phyloP scores from a whole-genome alignment of 2,113 vertebrate genomes.

The Zosterops lateralis region DNA sequence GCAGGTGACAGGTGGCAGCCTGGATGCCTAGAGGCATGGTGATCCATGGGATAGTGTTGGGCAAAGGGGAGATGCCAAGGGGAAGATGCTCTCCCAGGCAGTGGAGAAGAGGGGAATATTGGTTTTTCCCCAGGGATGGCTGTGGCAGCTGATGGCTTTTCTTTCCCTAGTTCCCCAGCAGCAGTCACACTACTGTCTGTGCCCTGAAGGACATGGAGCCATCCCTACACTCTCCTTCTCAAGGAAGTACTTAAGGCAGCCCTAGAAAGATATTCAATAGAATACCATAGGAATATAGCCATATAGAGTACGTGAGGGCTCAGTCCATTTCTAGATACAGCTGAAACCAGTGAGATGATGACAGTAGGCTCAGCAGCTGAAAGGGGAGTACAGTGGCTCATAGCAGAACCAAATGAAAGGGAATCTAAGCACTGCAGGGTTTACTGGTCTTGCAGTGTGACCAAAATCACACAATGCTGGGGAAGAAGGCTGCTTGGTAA shows the following conservation, averaged over 20 bases:
- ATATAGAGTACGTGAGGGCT: background rate
- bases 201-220: background rate
- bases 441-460: background rate
- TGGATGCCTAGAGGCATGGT: background rate
- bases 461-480: background rate
- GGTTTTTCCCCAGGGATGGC: background rate
- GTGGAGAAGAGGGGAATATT: background rate
- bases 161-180: background rate
- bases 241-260: background rate
- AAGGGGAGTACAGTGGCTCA: fast-evolving
- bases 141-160: background rate
- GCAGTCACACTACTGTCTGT: background rate
- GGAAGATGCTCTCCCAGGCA: background rate
- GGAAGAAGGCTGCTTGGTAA: background rate
- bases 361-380: background rate
- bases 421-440: background rate
- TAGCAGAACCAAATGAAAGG: background rate
- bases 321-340: background rate
- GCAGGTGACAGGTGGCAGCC: background rate
- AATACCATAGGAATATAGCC: background rate
- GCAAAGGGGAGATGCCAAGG: background rate
- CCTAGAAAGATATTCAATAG: background rate
- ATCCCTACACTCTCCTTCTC: background rate
- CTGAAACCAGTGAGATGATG: background rate
- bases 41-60: fast-evolving